Conservation (phyloP, 2,888 invertebrate species). For the Trichogramma dendrolimi region DNA sequence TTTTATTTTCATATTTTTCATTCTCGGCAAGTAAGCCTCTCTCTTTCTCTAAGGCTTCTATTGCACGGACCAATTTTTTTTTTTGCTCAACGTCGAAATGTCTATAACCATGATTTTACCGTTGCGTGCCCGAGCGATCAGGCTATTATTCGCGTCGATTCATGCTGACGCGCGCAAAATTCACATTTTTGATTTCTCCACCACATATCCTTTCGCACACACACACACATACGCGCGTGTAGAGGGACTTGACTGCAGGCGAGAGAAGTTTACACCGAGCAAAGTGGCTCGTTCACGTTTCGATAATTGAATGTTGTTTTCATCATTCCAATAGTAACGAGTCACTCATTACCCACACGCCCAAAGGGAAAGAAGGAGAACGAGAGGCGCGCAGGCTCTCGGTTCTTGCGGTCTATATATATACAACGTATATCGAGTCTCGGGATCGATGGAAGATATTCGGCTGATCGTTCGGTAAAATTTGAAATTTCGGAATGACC, state of each 20-base stretch:
- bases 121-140: not conserved
- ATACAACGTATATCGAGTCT: constrained; percentile 34
- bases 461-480: too few species aligned
- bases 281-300: constrained; percentile 26
- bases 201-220: too few species aligned
- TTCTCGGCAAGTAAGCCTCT: too few species aligned
- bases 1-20: too few species aligned
- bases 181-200: too few species aligned
- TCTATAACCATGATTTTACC: not conserved
- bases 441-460: too few species aligned
- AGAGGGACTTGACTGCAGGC: constrained; percentile 12
- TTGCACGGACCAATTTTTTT: too few species aligned
- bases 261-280: constrained; percentile 24
- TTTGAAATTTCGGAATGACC: too few species aligned
- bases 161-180: constrained; percentile 15
- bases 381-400: constrained; percentile 15
- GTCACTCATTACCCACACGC: constrained; percentile 21
- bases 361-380: constrained; percentile 15
- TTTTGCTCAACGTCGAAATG: too few species aligned
- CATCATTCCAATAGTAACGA: constrained; percentile 21
- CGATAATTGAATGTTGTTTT: constrained; percentile 29
- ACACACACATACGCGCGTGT: not conserved
- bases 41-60: too few species aligned
- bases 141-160: constrained; percentile 2
- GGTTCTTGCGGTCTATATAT: constrained; percentile 29